Evolutionary conservation across 2,797 vertebrate species (phyloP).

Genomic region (Sparus aurata): DNA sequence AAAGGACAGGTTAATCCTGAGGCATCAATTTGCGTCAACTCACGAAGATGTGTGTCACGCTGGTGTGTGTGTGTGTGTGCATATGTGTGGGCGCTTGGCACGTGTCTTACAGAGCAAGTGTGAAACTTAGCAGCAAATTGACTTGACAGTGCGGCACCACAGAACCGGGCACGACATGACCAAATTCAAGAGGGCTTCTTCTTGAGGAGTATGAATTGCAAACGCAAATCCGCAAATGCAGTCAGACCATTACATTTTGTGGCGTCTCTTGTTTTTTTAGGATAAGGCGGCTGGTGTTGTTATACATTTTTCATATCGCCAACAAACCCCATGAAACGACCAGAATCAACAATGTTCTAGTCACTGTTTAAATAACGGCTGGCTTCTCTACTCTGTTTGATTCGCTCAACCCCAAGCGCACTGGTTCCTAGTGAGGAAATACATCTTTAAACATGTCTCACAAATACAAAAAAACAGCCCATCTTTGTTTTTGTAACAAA

Average conservation of each 20-base stretch:
- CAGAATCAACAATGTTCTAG: neutral
- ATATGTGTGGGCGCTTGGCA: neutral
- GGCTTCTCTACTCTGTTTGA: neutral
- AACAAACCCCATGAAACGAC: neutral
- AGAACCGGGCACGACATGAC: neutral
- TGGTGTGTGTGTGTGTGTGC: neutral
- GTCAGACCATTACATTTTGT: neutral
- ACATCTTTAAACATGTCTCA: neutral
- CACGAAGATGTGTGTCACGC: neutral
- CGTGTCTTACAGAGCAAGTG: neutral
- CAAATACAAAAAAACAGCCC: neutral
- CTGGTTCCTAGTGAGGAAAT: neutral
- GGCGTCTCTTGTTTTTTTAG: neutral
- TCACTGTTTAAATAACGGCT: neutral
- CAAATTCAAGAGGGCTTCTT: neutral
- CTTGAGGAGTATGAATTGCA: neutral
- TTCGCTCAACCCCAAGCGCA: neutral
- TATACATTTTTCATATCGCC: neutral
- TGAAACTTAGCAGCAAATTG: neutral
- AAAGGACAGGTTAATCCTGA: slow-evolving; percentile 6
- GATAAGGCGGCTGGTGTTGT: neutral
- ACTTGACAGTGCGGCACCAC: neutral
- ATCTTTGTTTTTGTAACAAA: neutral
- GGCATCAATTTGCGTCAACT: neutral
- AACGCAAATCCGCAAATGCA: neutral